These are phyloP conservation scores for Pan paniscus DNA, from an alignment of 2,113 vertebrate species.

Conservation along the genomic window DNA sequence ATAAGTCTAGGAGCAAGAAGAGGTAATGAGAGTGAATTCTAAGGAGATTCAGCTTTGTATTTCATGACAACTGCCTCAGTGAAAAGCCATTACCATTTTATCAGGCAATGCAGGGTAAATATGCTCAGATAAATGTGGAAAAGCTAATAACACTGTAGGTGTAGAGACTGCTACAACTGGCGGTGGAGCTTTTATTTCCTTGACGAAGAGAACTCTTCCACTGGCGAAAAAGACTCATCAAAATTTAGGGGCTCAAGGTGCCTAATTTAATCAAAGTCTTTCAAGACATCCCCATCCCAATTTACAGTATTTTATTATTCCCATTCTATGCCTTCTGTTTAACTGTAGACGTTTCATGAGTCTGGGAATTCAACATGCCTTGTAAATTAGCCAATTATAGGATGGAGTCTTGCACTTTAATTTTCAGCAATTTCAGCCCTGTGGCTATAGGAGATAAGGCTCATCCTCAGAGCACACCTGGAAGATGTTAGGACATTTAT, in stretches of 20 bases:
- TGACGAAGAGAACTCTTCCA: not conserved
- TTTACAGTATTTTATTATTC: not conserved
- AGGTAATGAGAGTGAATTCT: not conserved
- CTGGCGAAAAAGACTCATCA: not conserved
- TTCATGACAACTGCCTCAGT: not conserved
- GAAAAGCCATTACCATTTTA: not conserved
- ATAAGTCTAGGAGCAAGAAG: not conserved
- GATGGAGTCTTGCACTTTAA: not conserved
- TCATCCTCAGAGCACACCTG: not conserved
- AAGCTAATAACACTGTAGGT: not conserved
- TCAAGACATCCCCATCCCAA: not conserved
- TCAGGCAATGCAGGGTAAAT: not conserved
- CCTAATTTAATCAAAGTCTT: not conserved
- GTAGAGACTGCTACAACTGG: too few species aligned
- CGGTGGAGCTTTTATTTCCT: not conserved
- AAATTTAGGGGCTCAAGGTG: not conserved
- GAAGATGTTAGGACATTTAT: not conserved
- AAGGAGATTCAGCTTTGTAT: not conserved
- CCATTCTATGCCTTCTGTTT: not conserved
- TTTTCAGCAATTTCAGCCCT: not conserved
- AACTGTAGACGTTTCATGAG: not conserved
- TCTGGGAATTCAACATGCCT: not conserved
- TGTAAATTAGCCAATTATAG: not conserved
- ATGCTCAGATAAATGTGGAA: not conserved
- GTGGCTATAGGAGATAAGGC: not conserved